Percentiles rank a stretch among this genome's conserved stretches.
Conservation (phyloP, 1,140 invertebrate species). For the Paralvinella palmiformis region DNA sequence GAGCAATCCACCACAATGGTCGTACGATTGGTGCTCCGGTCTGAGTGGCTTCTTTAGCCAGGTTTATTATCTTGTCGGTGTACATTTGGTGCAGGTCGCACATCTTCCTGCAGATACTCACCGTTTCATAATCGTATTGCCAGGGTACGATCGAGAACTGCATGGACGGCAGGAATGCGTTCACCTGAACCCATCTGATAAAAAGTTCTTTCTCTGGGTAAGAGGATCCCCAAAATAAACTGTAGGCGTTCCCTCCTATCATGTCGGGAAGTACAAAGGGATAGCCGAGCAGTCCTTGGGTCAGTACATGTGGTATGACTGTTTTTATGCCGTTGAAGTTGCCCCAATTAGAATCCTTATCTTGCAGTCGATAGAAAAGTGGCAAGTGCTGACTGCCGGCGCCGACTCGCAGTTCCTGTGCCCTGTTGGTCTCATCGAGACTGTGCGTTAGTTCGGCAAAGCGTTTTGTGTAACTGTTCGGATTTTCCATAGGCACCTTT, state of each 20-base stretch:
- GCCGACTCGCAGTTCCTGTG: conserved; percentile 72
- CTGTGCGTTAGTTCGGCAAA: conserved; percentile 45
- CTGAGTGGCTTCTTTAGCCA: conserved; percentile 18
- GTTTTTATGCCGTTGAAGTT: conserved; percentile 77
- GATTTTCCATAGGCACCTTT: conserved; percentile 15
- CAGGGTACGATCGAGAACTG: conserved; percentile 85
- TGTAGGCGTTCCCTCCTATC: conserved; percentile 78
- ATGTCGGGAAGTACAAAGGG: conserved; percentile 81
- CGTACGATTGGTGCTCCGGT: conserved; percentile 56
- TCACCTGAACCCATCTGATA: conserved; percentile 80
- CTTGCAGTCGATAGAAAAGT: conserved; percentile 78
- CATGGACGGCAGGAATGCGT: conserved; percentile 76
- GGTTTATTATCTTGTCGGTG: conserved; percentile 11
- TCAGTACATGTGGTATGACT: conserved; percentile 71
- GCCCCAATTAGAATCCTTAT: conserved; percentile 77
- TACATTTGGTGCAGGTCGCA: conserved; percentile 15
- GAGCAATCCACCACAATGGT: conserved; percentile 87
- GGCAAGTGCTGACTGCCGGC: conserved; percentile 69
- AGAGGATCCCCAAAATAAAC: conserved; percentile 15
- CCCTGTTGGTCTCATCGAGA: conserved; percentile 59
- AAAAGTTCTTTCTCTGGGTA: conserved; percentile 73
- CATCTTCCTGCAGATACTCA: conserved; percentile 36
- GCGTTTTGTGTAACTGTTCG: conserved; percentile 27
- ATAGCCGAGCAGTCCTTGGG: conserved; percentile 82
- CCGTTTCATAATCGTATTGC: conserved; percentile 69